A percentile compares a stretch with the other conserved stretches of the same genome.
Evolutionary conservation across 2,888 invertebrate species (phyloP).

Genomic region (Priocnemis perturbator): DNA sequence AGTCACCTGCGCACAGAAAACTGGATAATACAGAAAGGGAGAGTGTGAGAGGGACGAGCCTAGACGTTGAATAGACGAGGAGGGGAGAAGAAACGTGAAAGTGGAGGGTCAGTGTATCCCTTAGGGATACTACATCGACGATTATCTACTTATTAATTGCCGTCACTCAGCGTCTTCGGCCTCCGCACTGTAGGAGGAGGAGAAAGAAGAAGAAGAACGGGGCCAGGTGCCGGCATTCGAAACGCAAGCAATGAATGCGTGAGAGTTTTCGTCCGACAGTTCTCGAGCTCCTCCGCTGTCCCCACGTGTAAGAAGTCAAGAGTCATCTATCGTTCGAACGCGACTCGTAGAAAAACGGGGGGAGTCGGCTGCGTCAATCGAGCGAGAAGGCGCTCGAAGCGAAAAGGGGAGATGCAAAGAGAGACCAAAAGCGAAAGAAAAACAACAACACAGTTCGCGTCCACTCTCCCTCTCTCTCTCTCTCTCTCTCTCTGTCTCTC

Average conservation of each 20-base stretch:
- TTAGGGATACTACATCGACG: slow-evolving; percentile 46
- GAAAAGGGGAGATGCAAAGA: too few relatives aligned
- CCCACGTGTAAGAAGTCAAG: neutral
- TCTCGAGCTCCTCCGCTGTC: neutral
- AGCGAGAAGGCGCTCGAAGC: too few relatives aligned
- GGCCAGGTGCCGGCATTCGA: slow-evolving; percentile 39
- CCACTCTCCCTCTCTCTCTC: too few relatives aligned
- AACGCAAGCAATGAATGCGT: slow-evolving; percentile 21
- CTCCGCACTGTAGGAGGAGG: slow-evolving; percentile 19
- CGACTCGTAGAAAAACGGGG: too few relatives aligned
- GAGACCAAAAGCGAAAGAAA: too few relatives aligned
- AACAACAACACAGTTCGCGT: too few relatives aligned
- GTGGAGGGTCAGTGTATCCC: slow-evolving; percentile 28
- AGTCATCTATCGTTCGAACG: too few relatives aligned
- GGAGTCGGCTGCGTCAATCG: too few relatives aligned
- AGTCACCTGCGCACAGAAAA: too few relatives aligned
- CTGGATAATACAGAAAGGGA: slow-evolving; percentile 2
- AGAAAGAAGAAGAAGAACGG: slow-evolving; percentile 25
- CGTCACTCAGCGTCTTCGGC: slow-evolving; percentile 24
- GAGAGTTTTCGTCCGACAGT: slow-evolving; percentile 32
- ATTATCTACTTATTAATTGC: slow-evolving; percentile 56
- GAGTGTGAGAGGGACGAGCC: slow-evolving; percentile 8
- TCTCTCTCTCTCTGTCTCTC: too few relatives aligned
- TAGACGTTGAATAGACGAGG: too few relatives aligned
- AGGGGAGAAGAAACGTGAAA: slow-evolving; percentile 14